Base-by-base conservation (phyloP, 1,140 invertebrate genomes). In the Hermetia illucens region DNA sequence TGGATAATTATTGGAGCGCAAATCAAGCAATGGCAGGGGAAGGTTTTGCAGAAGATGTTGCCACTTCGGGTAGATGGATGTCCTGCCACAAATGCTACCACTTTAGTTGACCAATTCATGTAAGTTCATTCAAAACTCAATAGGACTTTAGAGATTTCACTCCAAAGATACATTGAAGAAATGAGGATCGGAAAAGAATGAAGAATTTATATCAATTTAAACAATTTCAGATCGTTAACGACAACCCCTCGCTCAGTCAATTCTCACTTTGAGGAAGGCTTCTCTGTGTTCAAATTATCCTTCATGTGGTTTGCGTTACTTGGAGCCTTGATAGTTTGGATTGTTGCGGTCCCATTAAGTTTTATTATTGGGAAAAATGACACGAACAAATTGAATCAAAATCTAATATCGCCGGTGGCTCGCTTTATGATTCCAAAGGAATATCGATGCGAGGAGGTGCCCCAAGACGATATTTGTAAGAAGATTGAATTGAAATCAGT, bases 1-100 rank as follows among this genome's bases (percentile, higher is more conserved):
- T 85, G 78, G 77, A 74, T 90, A 17, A 82, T 82, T 3, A 63
- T 82, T 19, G 80, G 80, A 4, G 73, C 77, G 1, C 81, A 86
- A 52, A 61, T 77, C 9, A 68, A 74, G 21, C 71, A 79, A 32
- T 70, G 70, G 3, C 58, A 53, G 2, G 73, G 73, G 1, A 48
- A 40, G 64, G 77, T 50, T 42, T 43, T 18, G 68, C 72, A 54
- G 52, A 65, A 2, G 3, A 55, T 62, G 2, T 67, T 71, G 46
- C 63, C 68, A 0, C 55, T 72, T 2, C 71, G 63, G 0, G 49
- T 75, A 5, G 69, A 72, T 16, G 71, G 70, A 19, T 82, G 79
- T 34, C 53, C 66, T 13, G 60, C 66, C 1, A 46, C 55, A 0
- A 44, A 52, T 21, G 38, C 51, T n/a, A 30, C 30, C 24, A 42